phyloP scores from a whole-genome alignment of 2,113 vertebrate species.

The Geothlypis trichas region DNA sequence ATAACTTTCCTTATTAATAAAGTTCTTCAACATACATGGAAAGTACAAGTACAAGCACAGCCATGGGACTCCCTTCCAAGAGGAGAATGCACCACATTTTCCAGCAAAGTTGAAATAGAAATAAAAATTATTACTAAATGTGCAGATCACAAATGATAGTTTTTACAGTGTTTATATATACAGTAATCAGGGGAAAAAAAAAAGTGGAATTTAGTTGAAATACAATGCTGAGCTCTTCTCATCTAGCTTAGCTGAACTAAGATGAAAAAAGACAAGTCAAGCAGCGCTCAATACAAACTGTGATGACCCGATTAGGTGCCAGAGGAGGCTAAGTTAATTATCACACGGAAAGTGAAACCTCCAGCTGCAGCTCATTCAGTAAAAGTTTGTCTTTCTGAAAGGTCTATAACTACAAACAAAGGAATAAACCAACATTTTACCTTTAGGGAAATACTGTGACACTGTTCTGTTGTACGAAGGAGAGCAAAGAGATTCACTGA shows the following conservation, averaged over 20 bases:
- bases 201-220: background rate
- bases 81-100: background rate
- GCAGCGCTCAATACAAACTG: background rate
- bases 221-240: rapidly evolving
- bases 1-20: background rate
- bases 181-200: background rate
- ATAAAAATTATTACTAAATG: background rate
- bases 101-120: background rate
- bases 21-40: background rate
- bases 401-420: background rate
- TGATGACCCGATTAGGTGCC: background rate
- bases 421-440: background rate
- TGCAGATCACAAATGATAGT: background rate
- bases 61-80: background rate
- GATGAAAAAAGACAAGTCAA: background rate
- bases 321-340: background rate
- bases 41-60: background rate
- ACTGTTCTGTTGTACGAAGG: background rate
- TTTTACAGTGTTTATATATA: background rate
- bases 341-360: background rate
- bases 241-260: background rate
- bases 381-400: background rate
- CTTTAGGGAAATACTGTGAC: background rate
- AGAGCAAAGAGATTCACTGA: background rate
- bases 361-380: background rate